Conservation (phyloP, 2,888 invertebrate genomes). For the Phyllotreta cruciferae region DNA sequence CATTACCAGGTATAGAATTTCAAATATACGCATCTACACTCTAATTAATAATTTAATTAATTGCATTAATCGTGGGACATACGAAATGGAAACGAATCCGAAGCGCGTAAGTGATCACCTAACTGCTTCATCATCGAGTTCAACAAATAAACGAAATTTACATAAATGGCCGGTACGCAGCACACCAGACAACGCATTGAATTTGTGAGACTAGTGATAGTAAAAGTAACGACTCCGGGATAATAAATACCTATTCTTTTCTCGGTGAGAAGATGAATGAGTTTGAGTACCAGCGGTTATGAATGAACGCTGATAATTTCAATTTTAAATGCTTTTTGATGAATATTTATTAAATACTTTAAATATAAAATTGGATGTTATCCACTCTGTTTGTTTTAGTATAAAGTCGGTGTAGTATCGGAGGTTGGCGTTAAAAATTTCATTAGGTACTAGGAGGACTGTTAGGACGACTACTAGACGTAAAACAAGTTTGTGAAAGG, state of each 20-base stretch:
- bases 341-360: constrained; percentile 28
- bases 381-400: constrained; percentile 22
- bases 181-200: constrained; percentile 30
- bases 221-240: constrained; percentile 29
- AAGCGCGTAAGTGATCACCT: constrained; percentile 21
- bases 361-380: constrained; percentile 22
- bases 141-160: constrained; percentile 30
- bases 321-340: constrained; percentile 29
- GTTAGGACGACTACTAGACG: constrained; percentile 4
- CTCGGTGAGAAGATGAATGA: constrained; percentile 25
- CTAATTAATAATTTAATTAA: too few species aligned
- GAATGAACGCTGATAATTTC: constrained; percentile 28
- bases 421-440: constrained; percentile 8
- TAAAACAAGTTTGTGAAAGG: constrained; percentile 20
- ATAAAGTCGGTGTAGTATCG: constrained; percentile 6
- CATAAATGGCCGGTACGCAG: constrained; percentile 25
- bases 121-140: constrained; percentile 29
- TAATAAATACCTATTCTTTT: constrained; percentile 30
- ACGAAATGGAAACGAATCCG: constrained; percentile 9
- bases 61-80: too few species aligned
- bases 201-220: constrained; percentile 29
- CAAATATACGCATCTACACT: too few species aligned
- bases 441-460: neutral
- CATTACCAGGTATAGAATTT: too few species aligned
- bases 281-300: constrained; percentile 22